Conservation (phyloP, 1,140 invertebrate genomes). For the Formica selysi region DNA sequence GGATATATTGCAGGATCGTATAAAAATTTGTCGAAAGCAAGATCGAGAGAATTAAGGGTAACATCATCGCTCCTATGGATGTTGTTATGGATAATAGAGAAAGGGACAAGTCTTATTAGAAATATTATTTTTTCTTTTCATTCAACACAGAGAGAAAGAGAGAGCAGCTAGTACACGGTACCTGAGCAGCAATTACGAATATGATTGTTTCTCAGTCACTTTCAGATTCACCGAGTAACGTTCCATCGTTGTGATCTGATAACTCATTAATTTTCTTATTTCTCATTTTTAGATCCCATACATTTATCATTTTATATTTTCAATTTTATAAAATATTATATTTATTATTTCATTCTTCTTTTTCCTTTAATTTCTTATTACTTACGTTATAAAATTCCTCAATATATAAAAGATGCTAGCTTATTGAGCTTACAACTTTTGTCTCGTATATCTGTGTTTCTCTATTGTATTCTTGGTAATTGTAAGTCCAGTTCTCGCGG, state of each 20-base stretch:
- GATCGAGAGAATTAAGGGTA: neutral
- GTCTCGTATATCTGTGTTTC: neutral
- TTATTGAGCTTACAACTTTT: neutral
- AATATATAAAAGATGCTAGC: neutral
- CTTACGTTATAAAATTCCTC: neutral
- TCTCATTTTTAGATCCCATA: neutral
- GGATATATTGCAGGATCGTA: constrained; percentile 3
- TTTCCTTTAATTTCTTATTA: neutral
- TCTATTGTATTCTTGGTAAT: constrained; percentile 2
- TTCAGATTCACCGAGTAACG: constrained; percentile 4
- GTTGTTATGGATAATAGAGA: constrained; percentile 7
- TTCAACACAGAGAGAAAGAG: constrained; percentile 1
- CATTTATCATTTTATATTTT: constrained; percentile 14
- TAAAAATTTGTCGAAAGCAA: constrained; percentile 58
- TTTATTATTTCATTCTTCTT: neutral
- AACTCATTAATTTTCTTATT: neutral
- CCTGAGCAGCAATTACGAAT: neutral
- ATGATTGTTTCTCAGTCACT: constrained; percentile 36
- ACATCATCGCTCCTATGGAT: neutral
- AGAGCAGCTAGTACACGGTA: neutral
- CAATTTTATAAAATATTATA: neutral
- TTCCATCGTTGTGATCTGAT: neutral
- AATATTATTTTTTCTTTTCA: constrained; percentile 30
- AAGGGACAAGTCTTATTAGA: constrained; percentile 19
- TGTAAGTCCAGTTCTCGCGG: neutral